A percentile compares a stretch with the other conserved stretches of the same genome.
These are phyloP conservation scores for human DNA, from an alignment of 2,113 vertebrate species.

Conservation along the genomic window DNA sequence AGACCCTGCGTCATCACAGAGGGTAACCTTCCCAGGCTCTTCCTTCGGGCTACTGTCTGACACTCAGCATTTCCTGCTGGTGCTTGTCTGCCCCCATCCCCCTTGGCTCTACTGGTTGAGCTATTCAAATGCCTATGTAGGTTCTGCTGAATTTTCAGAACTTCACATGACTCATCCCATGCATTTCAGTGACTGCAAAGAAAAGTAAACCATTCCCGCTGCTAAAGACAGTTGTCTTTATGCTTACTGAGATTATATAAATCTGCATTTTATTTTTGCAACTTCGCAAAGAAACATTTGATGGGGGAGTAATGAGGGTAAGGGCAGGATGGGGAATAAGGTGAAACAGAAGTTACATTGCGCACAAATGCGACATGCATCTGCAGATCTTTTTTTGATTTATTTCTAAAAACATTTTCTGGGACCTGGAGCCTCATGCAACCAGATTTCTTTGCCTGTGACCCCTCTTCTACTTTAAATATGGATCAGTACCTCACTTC, in stretches of 20 bases:
- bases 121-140: background rate
- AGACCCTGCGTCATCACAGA: background rate
- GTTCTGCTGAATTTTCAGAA: slow-evolving; percentile 48
- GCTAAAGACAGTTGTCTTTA: background rate
- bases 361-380: background rate
- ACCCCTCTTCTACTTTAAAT: background rate
- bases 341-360: background rate
- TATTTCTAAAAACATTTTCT: background rate
- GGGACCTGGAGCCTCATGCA: background rate
- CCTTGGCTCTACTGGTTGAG: background rate
- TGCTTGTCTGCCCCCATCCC: background rate
- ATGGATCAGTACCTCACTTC: background rate
- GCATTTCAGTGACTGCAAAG: background rate
- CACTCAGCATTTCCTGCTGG: background rate
- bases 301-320: background rate
- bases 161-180: background rate
- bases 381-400: background rate
- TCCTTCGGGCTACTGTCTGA: background rate
- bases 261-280: background rate
- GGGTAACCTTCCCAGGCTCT: background rate
- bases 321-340: background rate
- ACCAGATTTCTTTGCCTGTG: background rate
- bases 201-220: background rate
- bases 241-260: background rate
- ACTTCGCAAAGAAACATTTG: background rate